These are phyloP conservation scores for Mirza zaza DNA, from an alignment of 2,113 vertebrate species.

Conservation along the genomic window DNA sequence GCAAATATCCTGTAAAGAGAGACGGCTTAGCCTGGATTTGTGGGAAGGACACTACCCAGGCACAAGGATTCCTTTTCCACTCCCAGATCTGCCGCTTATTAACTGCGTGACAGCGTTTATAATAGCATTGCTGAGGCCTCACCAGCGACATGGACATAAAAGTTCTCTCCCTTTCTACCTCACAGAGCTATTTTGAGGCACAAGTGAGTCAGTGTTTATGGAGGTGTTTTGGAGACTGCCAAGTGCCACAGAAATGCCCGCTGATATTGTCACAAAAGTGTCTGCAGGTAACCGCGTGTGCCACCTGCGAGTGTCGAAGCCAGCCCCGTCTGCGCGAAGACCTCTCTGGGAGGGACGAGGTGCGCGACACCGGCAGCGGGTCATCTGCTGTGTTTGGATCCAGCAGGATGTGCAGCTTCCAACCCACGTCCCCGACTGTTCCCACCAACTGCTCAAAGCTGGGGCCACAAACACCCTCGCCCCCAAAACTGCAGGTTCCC, in stretches of 20 bases:
- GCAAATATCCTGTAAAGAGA: not conserved
- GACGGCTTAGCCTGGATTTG: not conserved
- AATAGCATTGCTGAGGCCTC: not conserved
- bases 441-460: not conserved
- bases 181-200: not conserved
- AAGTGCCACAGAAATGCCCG: not conserved
- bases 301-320: not conserved
- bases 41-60: not conserved
- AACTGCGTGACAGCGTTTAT: not conserved
- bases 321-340: not conserved
- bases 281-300: not conserved
- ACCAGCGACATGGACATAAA: not conserved
- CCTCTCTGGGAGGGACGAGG: not conserved
- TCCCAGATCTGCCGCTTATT: not conserved
- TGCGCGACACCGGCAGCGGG: accelerated
- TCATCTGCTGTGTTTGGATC: not conserved
- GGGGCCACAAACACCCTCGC: too few relatives aligned
- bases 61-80: not conserved
- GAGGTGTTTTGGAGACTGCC: not conserved
- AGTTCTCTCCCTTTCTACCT: not conserved
- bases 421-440: not conserved
- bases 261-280: not conserved
- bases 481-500: not conserved
- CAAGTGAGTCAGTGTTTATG: not conserved
- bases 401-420: not conserved